Conservation (phyloP, 2,888 invertebrate species). For the Dyspetes luteomarginatus region DNA sequence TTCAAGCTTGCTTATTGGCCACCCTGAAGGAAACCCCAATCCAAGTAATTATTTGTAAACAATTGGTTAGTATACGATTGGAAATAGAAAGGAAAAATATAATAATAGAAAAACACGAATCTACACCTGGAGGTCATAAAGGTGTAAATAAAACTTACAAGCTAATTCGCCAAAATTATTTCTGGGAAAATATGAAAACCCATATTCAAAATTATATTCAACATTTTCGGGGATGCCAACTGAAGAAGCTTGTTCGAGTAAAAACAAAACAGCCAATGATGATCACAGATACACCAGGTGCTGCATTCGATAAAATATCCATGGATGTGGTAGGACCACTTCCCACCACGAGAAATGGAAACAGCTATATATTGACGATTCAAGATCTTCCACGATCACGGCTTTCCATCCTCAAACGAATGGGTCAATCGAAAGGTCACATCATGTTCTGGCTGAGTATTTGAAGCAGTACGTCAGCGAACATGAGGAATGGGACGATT, state of each 20-base stretch:
- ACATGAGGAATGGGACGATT: slow-evolving; percentile 50
- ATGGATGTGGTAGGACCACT: slow-evolving; percentile 58
- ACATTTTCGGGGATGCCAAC: slow-evolving; percentile 36
- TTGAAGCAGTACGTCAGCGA: slow-evolving; percentile 47
- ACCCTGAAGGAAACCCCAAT: not conserved
- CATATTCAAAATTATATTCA: slow-evolving; percentile 36
- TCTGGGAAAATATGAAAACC: slow-evolving; percentile 43
- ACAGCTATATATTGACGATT: slow-evolving; percentile 37
- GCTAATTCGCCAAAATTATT: slow-evolving; percentile 31
- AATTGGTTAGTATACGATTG: not conserved
- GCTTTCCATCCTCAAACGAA: slow-evolving; percentile 53
- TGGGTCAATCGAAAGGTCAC: slow-evolving; percentile 48
- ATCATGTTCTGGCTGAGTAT: slow-evolving; percentile 50
- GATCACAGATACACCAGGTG: slow-evolving; percentile 45
- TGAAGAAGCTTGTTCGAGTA: slow-evolving; percentile 32
- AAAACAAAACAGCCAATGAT: slow-evolving; percentile 53
- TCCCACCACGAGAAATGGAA: not conserved
- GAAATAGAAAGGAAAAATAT: not conserved
- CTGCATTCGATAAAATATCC: slow-evolving; percentile 47
- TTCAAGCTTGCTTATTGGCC: not conserved
- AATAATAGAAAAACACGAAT: slow-evolving; percentile 15
- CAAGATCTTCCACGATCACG: slow-evolving; percentile 13
- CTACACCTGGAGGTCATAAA: slow-evolving; percentile 20
- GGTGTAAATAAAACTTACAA: slow-evolving; percentile 51
- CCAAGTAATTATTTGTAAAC: not conserved